These are phyloP conservation scores for Podarcis lilfordi DNA, from an alignment of 2,797 vertebrate species.

Conservation along the genomic window DNA sequence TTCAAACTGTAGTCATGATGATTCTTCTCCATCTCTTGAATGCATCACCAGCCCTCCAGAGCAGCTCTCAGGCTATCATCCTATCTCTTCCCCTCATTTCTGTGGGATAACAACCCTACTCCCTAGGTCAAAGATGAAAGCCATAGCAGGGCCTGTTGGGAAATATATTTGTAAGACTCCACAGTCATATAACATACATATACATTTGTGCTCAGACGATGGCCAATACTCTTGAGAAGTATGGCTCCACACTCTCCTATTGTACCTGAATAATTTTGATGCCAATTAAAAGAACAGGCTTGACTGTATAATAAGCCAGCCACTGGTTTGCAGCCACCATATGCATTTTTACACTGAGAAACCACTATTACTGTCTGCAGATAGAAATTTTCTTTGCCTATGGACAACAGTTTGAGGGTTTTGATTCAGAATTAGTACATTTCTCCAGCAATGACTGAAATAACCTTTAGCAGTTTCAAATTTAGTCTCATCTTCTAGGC, in stretches of 20 bases:
- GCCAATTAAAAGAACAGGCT: not conserved
- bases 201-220: no score
- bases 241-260: not conserved
- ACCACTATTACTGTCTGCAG: not conserved
- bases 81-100: no score
- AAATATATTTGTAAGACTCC: no score
- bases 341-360: not conserved
- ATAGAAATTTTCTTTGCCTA: not conserved
- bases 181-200: no score
- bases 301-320: not conserved
- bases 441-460: not conserved
- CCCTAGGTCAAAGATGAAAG: no score
- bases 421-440: not conserved
- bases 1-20: no score
- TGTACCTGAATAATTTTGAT: not conserved
- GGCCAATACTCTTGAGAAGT: not conserved
- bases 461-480: not conserved
- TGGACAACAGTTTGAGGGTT: not conserved
- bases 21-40: no score
- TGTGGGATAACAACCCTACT: no score
- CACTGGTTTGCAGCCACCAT: not conserved
- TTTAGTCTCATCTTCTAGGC: not conserved
- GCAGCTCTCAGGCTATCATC: no score
- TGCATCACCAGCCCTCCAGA: no score
- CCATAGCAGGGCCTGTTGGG: no score